phyloP scores from a whole-genome alignment of 2,888 invertebrate genomes.

The Panopea generosa region DNA sequence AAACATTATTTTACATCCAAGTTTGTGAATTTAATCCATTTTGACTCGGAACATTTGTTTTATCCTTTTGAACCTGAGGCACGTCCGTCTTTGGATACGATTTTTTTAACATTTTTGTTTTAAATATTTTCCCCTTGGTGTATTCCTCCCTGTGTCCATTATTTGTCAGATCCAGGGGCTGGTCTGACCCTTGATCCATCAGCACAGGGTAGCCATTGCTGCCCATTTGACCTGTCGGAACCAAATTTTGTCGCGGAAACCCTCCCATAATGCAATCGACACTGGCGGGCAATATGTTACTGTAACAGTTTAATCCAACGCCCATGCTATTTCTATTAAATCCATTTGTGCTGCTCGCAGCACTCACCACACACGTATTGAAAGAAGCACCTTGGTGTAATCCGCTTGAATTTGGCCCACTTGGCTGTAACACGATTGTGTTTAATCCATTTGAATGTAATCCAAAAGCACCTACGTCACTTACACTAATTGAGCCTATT shows the following conservation, averaged over 20 bases:
- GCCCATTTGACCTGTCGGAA: not conserved
- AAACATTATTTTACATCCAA: not conserved
- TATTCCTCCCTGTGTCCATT: conserved; percentile 47
- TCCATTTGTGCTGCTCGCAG: not conserved
- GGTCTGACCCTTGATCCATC: conserved; percentile 48
- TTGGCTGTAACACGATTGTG: not conserved
- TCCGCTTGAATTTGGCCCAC: not conserved
- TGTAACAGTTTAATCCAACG: not conserved
- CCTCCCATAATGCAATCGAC: conserved; percentile 13
- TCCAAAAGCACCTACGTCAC: not conserved
- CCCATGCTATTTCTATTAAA: conserved; percentile 2
- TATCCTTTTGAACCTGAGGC: not conserved
- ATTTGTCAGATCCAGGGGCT: conserved; percentile 65
- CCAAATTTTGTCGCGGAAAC: conserved; percentile 8
- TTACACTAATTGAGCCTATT: not conserved
- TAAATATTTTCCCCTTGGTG: conserved; percentile 63
- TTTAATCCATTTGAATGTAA: not conserved
- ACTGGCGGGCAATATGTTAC: conserved; percentile 15
- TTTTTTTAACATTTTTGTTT: conserved; percentile 62
- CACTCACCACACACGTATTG: not conserved
- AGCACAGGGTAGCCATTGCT: conserved; percentile 14
- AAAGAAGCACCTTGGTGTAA: not conserved
- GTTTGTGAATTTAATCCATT: not conserved
- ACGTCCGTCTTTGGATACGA: conserved; percentile 42
- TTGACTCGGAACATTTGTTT: not conserved